Evolutionary conservation across 2,797 vertebrate species (phyloP).

Genomic region (Ceryle rudis): DNA sequence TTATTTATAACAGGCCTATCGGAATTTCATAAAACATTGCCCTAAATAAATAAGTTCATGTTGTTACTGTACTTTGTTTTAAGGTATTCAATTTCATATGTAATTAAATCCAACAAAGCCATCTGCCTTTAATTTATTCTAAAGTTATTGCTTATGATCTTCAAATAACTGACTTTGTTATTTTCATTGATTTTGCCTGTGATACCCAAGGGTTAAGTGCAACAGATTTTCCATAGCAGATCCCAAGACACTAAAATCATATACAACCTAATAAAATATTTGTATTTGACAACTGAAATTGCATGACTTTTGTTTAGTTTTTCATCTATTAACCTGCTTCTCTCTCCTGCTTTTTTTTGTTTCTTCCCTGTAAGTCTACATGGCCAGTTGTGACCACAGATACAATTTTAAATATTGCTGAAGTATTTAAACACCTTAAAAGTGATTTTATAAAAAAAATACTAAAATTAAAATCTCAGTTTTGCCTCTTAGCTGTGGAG

Average conservation of each 20-base stretch:
- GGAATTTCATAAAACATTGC: not conserved
- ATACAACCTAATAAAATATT: not conserved
- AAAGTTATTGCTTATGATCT: not conserved
- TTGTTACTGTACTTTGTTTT: conserved; percentile 50
- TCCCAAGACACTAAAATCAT: not conserved
- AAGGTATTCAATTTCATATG: conserved; percentile 36
- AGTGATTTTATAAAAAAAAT: not conserved
- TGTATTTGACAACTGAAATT: not conserved
- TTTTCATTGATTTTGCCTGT: conserved; percentile 10
- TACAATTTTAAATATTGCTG: not conserved
- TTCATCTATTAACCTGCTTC: not conserved
- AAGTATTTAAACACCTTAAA: not conserved
- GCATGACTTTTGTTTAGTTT: not conserved
- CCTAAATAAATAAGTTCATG: conserved; percentile 28
- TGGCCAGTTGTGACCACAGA: not conserved
- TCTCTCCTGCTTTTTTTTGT: not conserved
- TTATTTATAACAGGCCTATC: not conserved
- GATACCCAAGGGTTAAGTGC: not conserved
- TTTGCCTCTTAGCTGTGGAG: not conserved
- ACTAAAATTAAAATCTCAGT: not conserved
- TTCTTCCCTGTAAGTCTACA: not conserved
- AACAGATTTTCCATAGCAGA: not conserved
- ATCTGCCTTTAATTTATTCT: conserved; percentile 32
- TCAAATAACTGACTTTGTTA: conserved; percentile 6
- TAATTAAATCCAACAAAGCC: conserved; percentile 56